Evolutionary conservation across 1,140 invertebrate genomes (phyloP).

Genomic region (Cryptotermes secundus): DNA sequence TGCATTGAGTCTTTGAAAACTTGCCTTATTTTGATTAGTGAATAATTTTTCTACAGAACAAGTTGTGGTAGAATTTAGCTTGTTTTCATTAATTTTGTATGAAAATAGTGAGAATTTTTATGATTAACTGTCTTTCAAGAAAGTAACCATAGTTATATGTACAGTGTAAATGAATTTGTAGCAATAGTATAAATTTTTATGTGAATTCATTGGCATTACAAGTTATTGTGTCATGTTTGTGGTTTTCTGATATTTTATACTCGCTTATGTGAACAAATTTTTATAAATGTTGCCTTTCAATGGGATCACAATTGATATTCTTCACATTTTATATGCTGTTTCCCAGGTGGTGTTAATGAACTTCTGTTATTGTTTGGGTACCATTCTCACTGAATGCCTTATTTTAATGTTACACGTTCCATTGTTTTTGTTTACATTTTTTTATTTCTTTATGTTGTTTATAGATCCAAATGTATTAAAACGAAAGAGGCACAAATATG

Average conservation of each 20-base stretch:
- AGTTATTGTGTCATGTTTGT: neutral
- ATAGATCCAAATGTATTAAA: slow-evolving; percentile 44
- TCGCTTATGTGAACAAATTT: slow-evolving; percentile 28
- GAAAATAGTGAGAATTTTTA: neutral
- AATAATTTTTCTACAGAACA: slow-evolving; percentile 27
- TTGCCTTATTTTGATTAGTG: slow-evolving; percentile 29
- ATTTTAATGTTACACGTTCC: neutral
- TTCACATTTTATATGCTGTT: slow-evolving; percentile 35
- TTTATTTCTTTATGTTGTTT: slow-evolving; percentile 5
- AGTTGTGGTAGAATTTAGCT: neutral
- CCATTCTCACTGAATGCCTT: slow-evolving; percentile 14
- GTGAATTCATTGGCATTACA: neutral
- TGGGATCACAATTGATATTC: slow-evolving; percentile 42
- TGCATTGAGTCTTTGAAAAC: slow-evolving; percentile 28
- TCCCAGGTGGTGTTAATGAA: slow-evolving; percentile 32
- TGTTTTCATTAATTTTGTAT: neutral
- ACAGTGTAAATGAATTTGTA: neutral
- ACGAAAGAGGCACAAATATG: slow-evolving; percentile 61
- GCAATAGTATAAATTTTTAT: neutral
- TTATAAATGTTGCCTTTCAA: slow-evolving; percentile 32
- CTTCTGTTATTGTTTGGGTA: slow-evolving; percentile 38
- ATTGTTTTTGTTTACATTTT: slow-evolving; percentile 1
- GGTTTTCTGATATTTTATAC: slow-evolving; percentile 20
- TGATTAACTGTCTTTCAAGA: slow-evolving; percentile 16
- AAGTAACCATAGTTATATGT: neutral